Conservation (phyloP, 1,140 invertebrate species). For the Listronotus bonariensis region DNA sequence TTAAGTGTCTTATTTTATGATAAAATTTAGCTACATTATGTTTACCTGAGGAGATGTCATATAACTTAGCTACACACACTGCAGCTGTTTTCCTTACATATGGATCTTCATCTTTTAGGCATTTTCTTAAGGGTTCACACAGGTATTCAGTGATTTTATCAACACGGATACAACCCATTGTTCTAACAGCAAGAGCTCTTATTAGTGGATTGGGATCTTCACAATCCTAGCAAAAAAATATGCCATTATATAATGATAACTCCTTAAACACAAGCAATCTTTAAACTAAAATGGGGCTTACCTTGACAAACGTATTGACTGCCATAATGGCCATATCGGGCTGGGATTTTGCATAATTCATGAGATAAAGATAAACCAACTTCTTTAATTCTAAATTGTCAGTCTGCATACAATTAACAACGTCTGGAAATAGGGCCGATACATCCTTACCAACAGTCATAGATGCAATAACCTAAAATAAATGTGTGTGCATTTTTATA, state of each 20-base stretch:
- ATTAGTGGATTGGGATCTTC: conserved; percentile 99
- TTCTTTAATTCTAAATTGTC: conserved; percentile 99
- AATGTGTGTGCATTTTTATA: too few species aligned
- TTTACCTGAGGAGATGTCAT: conserved; percentile 93
- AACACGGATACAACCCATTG: conserved; percentile 99
- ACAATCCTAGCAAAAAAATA: conserved; percentile 77
- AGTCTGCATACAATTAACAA: conserved; percentile 99
- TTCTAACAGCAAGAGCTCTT: conserved; percentile 95
- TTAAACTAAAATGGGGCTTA: conserved; percentile 54
- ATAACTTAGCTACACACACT: conserved; percentile 98
- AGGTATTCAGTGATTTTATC: conserved; percentile 99
- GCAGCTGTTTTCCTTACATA: conserved; percentile 99
- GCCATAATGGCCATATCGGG: conserved; percentile 99
- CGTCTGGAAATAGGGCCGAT: conserved; percentile 96
- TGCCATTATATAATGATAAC: not conserved
- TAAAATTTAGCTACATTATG: too few species aligned
- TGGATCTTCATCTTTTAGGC: conserved; percentile 98
- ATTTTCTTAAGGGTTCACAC: conserved; percentile 97
- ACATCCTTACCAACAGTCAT: conserved; percentile 99
- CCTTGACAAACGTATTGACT: conserved; percentile 99
- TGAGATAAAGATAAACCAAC: conserved; percentile 97
- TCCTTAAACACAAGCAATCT: too few species aligned
- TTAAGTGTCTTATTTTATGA: too few species aligned
- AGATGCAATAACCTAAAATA: conserved; percentile 90
- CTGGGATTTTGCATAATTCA: conserved; percentile 99